Evolutionary conservation across 1,140 invertebrate species (phyloP).

Genomic region (Brachionus asplanchnoidis): DNA sequence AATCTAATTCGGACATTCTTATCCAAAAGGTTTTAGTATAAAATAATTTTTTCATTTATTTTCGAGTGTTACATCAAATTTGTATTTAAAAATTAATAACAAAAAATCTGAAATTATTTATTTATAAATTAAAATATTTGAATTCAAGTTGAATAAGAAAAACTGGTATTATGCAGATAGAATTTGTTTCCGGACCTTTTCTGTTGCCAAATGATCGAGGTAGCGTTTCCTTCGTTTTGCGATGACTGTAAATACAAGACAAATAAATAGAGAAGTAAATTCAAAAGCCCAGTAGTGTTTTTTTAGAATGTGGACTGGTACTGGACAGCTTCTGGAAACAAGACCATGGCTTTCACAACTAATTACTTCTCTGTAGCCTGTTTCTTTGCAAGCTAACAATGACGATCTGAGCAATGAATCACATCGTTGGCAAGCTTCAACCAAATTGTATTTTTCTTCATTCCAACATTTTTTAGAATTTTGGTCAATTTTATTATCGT

Average conservation of each 20-base stretch:
- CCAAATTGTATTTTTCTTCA: neutral
- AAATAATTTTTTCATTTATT: neutral
- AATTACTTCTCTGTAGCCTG: constrained; percentile 16
- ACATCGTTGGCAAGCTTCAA: neutral
- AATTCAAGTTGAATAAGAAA: neutral
- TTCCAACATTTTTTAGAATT: constrained; percentile 13
- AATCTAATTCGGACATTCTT: neutral
- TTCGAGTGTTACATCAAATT: neutral
- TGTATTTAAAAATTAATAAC: neutral
- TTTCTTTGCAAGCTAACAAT: constrained; percentile 12
- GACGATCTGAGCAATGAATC: neutral
- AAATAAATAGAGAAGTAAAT: neutral
- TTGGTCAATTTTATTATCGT: neutral
- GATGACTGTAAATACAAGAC: neutral
- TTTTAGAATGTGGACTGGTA: neutral
- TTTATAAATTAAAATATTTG: neutral
- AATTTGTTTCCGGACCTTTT: constrained; percentile 31
- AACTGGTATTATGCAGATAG: neutral
- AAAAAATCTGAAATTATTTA: neutral
- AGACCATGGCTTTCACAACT: constrained; percentile 20
- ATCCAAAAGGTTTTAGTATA: neutral
- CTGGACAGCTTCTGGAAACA: constrained; percentile 13
- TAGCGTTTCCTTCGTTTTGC: neutral
- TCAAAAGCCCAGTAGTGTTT: constrained; percentile 36
- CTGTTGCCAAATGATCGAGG: constrained; percentile 6